These are phyloP conservation scores for Meloidogyne exigua DNA, from an alignment of 1,140 invertebrate genomes.

Conservation along the genomic window DNA sequence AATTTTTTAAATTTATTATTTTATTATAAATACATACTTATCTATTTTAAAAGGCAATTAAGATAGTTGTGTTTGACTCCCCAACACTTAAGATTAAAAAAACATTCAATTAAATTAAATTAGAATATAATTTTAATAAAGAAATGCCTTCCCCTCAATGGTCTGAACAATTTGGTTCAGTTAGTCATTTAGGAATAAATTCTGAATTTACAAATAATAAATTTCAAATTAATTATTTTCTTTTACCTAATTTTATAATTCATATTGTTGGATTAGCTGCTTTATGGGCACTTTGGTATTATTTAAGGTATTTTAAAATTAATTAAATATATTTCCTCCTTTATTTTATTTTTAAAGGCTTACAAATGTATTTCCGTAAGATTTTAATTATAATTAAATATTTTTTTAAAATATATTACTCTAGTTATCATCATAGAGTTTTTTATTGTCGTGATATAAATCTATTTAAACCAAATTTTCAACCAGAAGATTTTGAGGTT, in stretches of 20 bases:
- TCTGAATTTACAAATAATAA: constrained; percentile 11
- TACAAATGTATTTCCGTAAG: constrained; percentile 60
- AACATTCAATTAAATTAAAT: too few species aligned
- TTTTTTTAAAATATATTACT: neutral
- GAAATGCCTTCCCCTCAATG: neutral
- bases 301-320: constrained; percentile 52
- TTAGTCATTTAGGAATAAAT: constrained; percentile 14
- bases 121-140: too few species aligned
- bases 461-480: constrained; percentile 62
- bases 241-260: constrained; percentile 61
- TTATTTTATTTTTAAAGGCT: constrained; percentile 50
- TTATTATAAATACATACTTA: too few species aligned
- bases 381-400: neutral
- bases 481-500: constrained; percentile 61
- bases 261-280: constrained; percentile 60
- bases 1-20: too few species aligned
- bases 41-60: too few species aligned
- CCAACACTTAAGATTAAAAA: too few species aligned
- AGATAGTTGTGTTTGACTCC: too few species aligned
- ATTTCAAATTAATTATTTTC: constrained; percentile 58
- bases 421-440: constrained; percentile 58
- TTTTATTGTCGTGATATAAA: constrained; percentile 62
- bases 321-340: constrained; percentile 16
- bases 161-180: constrained; percentile 23
- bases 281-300: constrained; percentile 63